A percentile compares a stretch with the other conserved stretches of the same genome.
These are phyloP conservation scores for Ivindomyrus marchei DNA, from an alignment of 2,113 vertebrate species.

Conservation along the genomic window DNA sequence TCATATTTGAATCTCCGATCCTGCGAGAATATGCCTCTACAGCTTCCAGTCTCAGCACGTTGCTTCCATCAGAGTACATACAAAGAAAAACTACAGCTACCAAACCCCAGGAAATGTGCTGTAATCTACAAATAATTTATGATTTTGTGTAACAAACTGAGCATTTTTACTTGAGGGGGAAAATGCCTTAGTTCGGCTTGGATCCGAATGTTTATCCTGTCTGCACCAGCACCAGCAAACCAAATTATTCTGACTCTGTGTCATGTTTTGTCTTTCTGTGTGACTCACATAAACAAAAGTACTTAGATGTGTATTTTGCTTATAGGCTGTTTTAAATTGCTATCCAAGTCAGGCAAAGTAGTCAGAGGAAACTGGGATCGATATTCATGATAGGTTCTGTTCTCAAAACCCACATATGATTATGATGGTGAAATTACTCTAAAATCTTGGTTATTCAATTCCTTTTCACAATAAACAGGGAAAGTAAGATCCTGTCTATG, in stretches of 20 bases:
- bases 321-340: background rate
- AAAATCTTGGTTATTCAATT: background rate
- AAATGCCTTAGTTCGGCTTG: background rate
- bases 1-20: background rate
- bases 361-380: background rate
- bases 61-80: background rate
- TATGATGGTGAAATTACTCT: background rate
- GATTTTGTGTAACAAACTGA: background rate
- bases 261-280: background rate
- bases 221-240: background rate
- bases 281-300: background rate
- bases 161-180: background rate
- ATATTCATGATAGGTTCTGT: background rate
- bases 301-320: background rate
- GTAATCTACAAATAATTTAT: background rate
- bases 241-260: background rate
- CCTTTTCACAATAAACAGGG: background rate
- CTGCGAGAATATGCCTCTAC: background rate
- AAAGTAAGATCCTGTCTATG: too few species aligned
- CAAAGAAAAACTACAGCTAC: background rate
- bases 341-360: background rate
- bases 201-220: background rate
- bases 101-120: background rate
- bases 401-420: background rate
- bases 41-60: background rate